These are phyloP conservation scores for Xestia c-nigrum DNA, from an alignment of 2,888 invertebrate species.

Conservation along the genomic window DNA sequence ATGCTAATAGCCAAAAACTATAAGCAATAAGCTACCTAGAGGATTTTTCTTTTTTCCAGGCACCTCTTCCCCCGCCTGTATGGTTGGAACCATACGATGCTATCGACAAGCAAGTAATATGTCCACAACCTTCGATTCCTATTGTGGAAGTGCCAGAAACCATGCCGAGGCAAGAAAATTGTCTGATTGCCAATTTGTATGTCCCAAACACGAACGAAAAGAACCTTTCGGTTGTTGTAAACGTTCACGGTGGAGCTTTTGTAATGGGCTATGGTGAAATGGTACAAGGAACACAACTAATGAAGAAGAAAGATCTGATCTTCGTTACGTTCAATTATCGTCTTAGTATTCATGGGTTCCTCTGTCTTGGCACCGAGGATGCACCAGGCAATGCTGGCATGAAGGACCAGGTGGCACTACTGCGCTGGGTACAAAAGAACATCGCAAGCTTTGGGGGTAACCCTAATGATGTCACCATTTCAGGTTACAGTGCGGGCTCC, in stretches of 20 bases:
- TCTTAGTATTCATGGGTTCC: constrained; percentile 72
- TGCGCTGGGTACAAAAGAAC: constrained; percentile 79
- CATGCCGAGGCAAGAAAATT: constrained; percentile 55
- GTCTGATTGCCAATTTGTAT: constrained; percentile 67
- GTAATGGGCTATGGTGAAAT: constrained; percentile 21
- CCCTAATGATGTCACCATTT: constrained; percentile 76
- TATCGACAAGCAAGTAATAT: constrained; percentile 42
- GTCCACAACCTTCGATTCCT: constrained; percentile 36
- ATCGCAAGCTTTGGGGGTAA: constrained; percentile 77
- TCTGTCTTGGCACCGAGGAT: constrained; percentile 74
- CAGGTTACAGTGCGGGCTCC: constrained; percentile 75
- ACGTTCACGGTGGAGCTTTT: constrained; percentile 72
- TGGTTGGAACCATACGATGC: constrained; percentile 57
- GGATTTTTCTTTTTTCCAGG: constrained; percentile 44
- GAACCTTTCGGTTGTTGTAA: constrained; percentile 70
- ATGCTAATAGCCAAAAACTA: too few relatives aligned
- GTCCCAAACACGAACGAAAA: constrained; percentile 66
- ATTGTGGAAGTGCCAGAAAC: background rate
- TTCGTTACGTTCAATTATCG: constrained; percentile 74
- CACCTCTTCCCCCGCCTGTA: constrained; percentile 55
- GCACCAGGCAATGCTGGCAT: constrained; percentile 79
- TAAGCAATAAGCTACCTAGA: too few relatives aligned
- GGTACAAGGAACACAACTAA: background rate
- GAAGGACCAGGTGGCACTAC: constrained; percentile 76
- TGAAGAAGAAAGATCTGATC: constrained; percentile 41